A percentile compares a stretch with the other conserved stretches of the same genome.
phyloP scores from a whole-genome alignment of 2,113 vertebrate genomes.

The Cnemophilus loriae region DNA sequence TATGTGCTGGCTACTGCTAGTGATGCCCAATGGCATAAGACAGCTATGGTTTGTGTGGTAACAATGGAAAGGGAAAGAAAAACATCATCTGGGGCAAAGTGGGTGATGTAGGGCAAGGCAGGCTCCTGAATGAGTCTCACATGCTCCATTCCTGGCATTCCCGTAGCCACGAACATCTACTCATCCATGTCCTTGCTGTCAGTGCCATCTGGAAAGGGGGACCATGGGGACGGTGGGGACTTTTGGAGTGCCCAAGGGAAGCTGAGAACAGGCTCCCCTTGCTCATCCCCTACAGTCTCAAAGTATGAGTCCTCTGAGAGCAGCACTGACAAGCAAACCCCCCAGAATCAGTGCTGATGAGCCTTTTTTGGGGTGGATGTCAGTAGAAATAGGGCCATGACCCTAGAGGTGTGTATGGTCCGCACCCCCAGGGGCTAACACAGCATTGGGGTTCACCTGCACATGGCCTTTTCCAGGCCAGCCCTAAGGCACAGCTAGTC shows the following conservation, averaged over 20 bases:
- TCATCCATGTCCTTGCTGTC: rapidly evolving
- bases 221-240: rapidly evolving
- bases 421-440: rapidly evolving
- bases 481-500: neutral
- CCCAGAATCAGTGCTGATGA: rapidly evolving
- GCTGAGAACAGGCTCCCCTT: neutral
- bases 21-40: neutral
- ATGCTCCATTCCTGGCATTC: neutral
- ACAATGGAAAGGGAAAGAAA: neutral
- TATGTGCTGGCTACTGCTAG: neutral
- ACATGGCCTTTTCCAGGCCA: neutral
- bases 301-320: neutral
- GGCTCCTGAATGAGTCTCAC: neutral
- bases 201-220: neutral
- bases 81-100: neutral
- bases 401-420: neutral
- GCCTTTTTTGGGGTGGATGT: neutral
- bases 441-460: rapidly evolving
- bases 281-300: neutral
- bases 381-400: rapidly evolving
- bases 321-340: neutral
- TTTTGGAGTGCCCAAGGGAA: neutral
- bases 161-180: neutral
- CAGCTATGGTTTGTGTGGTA: neutral
- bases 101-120: neutral